Conservation (phyloP, 2,113 vertebrate genomes). For the Buteo buteo region DNA sequence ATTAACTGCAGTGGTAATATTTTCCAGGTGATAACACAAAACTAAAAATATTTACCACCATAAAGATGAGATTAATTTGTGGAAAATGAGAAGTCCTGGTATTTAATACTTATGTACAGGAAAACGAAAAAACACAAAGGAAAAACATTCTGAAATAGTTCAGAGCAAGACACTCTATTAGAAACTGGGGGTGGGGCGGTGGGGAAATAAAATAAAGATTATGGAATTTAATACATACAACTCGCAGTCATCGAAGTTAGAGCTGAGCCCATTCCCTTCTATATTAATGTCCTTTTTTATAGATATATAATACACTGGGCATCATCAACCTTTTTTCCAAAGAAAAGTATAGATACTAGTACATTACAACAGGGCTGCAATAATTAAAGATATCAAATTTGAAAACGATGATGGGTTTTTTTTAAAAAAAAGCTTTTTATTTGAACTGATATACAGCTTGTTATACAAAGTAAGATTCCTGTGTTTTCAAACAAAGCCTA, state of each 20-base stretch:
- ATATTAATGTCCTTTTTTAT: background rate
- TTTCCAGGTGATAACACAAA: background rate
- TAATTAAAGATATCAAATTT: background rate
- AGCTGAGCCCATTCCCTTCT: background rate
- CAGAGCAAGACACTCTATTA: background rate
- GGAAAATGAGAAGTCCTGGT: background rate
- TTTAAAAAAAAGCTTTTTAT: background rate
- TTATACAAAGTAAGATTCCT: background rate
- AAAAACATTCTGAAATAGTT: background rate
- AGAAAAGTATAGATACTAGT: background rate
- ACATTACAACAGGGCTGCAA: background rate
- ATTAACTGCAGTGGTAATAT: background rate
- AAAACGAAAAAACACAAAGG: background rate
- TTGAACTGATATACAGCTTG: background rate
- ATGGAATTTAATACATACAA: background rate
- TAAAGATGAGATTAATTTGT: background rate
- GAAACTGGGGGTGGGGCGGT: background rate
- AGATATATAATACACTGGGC: background rate
- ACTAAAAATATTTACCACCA: background rate
- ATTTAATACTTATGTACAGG: background rate
- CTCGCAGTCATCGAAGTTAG: background rate
- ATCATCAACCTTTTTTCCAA: background rate
- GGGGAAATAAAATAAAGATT: background rate
- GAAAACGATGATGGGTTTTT: fast-evolving
- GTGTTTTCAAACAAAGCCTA: background rate